These are phyloP conservation scores for Macheiramphus alcinus DNA, from an alignment of 2,113 vertebrate species.

Conservation along the genomic window DNA sequence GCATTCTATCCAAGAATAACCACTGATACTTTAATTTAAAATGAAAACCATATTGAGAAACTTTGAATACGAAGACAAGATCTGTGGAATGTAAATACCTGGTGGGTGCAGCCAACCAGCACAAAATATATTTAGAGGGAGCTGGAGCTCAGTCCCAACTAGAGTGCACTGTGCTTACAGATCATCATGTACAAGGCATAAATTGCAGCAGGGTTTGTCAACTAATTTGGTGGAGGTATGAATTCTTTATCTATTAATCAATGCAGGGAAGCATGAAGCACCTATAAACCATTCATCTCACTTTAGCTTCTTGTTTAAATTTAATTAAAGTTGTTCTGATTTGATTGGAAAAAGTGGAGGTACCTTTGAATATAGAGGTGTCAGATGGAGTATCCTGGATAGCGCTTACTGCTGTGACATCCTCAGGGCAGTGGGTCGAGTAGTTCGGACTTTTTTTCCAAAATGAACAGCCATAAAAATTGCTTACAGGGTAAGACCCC, in stretches of 20 bases:
- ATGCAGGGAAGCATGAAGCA: constrained; percentile 19
- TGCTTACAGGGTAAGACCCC: not conserved
- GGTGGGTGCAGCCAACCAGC: constrained; percentile 3
- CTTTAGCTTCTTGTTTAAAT: constrained; percentile 38
- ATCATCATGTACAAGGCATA: not conserved
- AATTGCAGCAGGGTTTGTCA: constrained; percentile 31
- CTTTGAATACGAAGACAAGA: not conserved
- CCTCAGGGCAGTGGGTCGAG: not conserved
- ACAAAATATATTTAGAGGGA: not conserved
- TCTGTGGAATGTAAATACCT: not conserved
- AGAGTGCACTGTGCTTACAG: not conserved
- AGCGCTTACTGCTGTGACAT: not conserved
- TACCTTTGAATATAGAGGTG: not conserved
- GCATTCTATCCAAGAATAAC: not conserved
- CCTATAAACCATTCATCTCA: constrained; percentile 50
- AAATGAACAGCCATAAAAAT: not conserved
- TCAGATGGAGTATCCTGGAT: not conserved
- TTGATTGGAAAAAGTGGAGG: not conserved
- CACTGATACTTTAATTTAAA: not conserved
- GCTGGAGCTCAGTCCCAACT: not conserved
- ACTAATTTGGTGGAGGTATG: constrained; percentile 16
- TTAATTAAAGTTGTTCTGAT: constrained; percentile 28
- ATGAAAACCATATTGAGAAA: not conserved
- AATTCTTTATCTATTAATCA: constrained; percentile 60
- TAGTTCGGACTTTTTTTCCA: not conserved